Base-by-base conservation (phyloP, 2,797 vertebrate species). In the Chrosomus eos region DNA sequence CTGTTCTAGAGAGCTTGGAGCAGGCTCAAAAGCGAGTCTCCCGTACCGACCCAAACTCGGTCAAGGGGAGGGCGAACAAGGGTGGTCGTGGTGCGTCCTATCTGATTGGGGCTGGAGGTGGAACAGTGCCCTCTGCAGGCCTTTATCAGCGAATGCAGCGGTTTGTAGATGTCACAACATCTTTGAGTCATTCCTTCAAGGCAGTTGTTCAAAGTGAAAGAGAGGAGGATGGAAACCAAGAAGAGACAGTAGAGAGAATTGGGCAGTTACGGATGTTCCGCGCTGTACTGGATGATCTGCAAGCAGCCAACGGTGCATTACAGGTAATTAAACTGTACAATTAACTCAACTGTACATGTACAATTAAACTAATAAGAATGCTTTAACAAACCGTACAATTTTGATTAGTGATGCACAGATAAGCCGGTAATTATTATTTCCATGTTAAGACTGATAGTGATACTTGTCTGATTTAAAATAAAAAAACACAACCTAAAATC, bases 231-330 rank as follows among this genome's bases (percentile, higher is more conserved):
- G 89, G 87, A 31, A 85, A 87, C 45, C 83, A 86, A 10, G 48
- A 75, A 55, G 82, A 95, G 86, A 97, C 85, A 5, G 33, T 67
- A 38, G 82, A 95, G 86, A 96, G 96, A 58, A 91, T 94, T 45
- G 91, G 95, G 85, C 97, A 98, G 85, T 91, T 99, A 64, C 97
- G 96, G 89, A 96, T 97, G 87, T 99, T 99, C 93, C 95, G 97
- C 85, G 95, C 95, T 43, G 97, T 99, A 16, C 92, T 99, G 83
- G 95, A 87, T 92, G 96, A 97, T 90, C 93, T 99, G 71, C 95
- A 94, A 86, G 97, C 96, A 88, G 94, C 96, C 75, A 96, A 99
- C 78, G 18, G 93, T 75, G 93, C 95, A 14, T 93, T 99, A 33
- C 98, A 99, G 91, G 96, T 89, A n/a, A 53, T 38, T 58, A 55